Percentiles rank a stretch among this genome's conserved stretches.
Evolutionary conservation across 2,113 vertebrate genomes (phyloP).

Genomic region (Periophthalmus modestus): DNA sequence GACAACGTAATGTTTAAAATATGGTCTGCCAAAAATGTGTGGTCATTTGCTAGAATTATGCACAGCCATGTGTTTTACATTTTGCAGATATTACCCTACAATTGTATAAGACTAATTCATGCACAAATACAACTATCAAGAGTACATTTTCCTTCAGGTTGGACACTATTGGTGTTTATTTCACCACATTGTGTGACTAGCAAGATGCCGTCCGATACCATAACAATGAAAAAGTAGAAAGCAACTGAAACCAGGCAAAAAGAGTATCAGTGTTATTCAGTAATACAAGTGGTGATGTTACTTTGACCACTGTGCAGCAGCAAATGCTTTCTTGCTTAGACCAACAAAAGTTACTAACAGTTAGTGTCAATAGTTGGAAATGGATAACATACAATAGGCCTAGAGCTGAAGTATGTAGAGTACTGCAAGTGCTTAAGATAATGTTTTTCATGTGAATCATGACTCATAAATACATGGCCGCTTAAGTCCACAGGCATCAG

Average conservation of each 20-base stretch:
- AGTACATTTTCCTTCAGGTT: neutral
- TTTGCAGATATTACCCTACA: too few relatives aligned
- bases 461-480: neutral
- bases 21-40: neutral
- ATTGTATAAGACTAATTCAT: too few relatives aligned
- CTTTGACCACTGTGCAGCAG: neutral
- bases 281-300: neutral
- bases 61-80: too few relatives aligned
- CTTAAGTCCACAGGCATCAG: neutral
- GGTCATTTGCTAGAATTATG: neutral
- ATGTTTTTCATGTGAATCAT: conserved; percentile 5
- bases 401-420: neutral
- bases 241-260: neutral
- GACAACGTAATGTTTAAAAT: neutral
- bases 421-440: neutral
- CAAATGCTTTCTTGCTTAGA: neutral
- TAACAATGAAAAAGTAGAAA: neutral
- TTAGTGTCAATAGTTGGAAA: neutral
- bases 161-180: neutral
- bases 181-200: neutral
- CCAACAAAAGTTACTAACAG: neutral
- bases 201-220: neutral
- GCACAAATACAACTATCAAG: too few relatives aligned
- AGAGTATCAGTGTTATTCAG: neutral
- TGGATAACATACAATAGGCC: neutral